phyloP scores from a whole-genome alignment of 1,140 invertebrate genomes.

The Argopecten irradians region DNA sequence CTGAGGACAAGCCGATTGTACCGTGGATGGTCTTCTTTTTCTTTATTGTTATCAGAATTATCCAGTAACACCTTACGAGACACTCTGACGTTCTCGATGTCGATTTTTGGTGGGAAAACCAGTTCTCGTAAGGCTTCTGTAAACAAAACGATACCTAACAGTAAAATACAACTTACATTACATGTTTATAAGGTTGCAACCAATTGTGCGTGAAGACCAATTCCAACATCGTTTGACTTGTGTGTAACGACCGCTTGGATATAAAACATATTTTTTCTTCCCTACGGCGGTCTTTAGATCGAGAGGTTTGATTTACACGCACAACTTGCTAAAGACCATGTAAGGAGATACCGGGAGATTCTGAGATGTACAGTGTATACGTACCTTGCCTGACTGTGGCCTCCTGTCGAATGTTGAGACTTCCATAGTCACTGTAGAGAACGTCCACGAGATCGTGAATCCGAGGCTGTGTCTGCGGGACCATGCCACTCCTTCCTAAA shows the following conservation, averaged over 20 bases:
- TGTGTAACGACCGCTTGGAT: not conserved
- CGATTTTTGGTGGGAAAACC: slow-evolving; percentile 51
- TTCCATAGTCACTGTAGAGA: slow-evolving; percentile 59
- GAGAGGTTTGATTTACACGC: not conserved
- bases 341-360: no score
- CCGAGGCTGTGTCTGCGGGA: slow-evolving; percentile 32
- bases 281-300: not conserved
- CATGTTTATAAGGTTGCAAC: no score
- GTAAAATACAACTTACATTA: no score
- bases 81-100: slow-evolving; percentile 55
- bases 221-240: not conserved
- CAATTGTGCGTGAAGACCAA: no score
- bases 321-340: not conserved
- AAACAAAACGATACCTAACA: no score
- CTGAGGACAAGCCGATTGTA: slow-evolving; percentile 31
- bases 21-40: not conserved
- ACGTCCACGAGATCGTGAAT: slow-evolving; percentile 47
- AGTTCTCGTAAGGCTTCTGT: slow-evolving; percentile 47
- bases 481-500: slow-evolving; percentile 51
- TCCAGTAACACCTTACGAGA: slow-evolving; percentile 50
- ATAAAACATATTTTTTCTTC: not conserved
- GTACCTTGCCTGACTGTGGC: slow-evolving; percentile 51
- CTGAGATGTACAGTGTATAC: not conserved
- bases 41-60: slow-evolving; percentile 1
- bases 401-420: slow-evolving; percentile 48